Conservation (phyloP, 2,888 invertebrate species). For the Lepeophtheirus nordmannii region DNA sequence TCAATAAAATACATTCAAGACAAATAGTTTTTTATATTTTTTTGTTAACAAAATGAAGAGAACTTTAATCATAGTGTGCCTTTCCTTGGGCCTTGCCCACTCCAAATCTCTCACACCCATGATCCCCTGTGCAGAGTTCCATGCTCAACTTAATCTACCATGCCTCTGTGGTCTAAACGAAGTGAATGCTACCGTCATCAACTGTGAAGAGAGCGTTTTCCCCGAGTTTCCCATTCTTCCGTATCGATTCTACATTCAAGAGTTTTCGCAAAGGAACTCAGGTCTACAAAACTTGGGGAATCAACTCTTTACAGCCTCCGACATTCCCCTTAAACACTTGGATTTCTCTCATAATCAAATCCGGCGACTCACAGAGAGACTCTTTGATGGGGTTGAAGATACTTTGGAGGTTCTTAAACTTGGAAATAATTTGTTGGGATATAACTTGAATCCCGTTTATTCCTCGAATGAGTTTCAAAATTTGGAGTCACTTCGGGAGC, state of each 20-base stretch:
- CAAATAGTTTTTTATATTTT: too few relatives aligned
- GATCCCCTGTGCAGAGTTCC: constrained; percentile 55
- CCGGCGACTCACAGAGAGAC: constrained; percentile 56
- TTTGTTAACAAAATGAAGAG: too few relatives aligned
- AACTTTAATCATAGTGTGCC: too few relatives aligned
- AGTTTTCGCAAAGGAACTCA: constrained; percentile 59
- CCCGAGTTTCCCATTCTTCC: constrained; percentile 60
- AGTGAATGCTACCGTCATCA: constrained; percentile 46
- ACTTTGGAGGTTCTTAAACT: constrained; percentile 54
- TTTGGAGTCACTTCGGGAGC: constrained; percentile 26
- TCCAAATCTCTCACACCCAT: too few relatives aligned
- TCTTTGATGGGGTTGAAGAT: constrained; percentile 49
- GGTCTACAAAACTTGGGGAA: constrained; percentile 66
- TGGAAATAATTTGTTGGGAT: constrained; percentile 68
- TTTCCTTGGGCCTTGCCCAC: too few relatives aligned
- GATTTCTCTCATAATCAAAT: constrained; percentile 70
- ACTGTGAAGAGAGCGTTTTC: constrained; percentile 69
- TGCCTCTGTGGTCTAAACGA: constrained; percentile 42
- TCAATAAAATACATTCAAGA: too few relatives aligned
- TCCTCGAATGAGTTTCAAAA: constrained; percentile 44
- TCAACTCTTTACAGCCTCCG: constrained; percentile 47
- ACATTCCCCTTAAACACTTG: constrained; percentile 50
- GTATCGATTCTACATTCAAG: constrained; percentile 48
- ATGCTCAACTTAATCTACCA: constrained; percentile 56
- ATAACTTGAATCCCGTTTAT: constrained; percentile 76